Evolutionary conservation across 2,888 invertebrate genomes (phyloP).

Genomic region (Pycnomerus fuliginosus): DNA sequence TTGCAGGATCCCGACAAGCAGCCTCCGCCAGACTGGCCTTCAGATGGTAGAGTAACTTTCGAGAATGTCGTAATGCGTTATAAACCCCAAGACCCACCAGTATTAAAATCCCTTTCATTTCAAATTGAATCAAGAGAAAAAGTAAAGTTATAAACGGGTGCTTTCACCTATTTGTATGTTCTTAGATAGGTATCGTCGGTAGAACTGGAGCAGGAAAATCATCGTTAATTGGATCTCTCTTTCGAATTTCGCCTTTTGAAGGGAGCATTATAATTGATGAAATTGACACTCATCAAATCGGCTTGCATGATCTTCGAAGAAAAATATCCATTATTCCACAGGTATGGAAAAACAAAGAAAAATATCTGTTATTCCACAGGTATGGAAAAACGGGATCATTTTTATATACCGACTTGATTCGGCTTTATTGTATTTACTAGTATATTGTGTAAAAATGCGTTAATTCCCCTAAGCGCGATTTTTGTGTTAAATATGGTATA

Average conservation of each 20-base stretch:
- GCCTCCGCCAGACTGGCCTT: constrained; percentile 63
- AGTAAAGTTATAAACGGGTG: too few relatives aligned
- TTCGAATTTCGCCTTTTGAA: constrained; percentile 57
- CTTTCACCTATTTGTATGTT: background rate
- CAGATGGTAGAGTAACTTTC: constrained; percentile 61
- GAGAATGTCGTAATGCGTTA: constrained; percentile 64
- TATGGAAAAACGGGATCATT: too few relatives aligned
- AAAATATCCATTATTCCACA: constrained; percentile 66
- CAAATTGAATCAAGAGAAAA: constrained; percentile 56
- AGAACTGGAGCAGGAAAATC: constrained; percentile 62
- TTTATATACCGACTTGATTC: too few relatives aligned
- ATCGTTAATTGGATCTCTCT: constrained; percentile 57
- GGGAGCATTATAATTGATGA: constrained; percentile 59
- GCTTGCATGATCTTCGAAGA: constrained; percentile 58
- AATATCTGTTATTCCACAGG: too few relatives aligned
- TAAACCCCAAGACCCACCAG: constrained; percentile 60
- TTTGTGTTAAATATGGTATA: too few relatives aligned
- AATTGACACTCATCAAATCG: constrained; percentile 52
- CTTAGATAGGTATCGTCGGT: constrained; percentile 58
- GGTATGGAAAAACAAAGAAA: too few relatives aligned
- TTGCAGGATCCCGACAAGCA: constrained; percentile 48
- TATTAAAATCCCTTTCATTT: constrained; percentile 61
- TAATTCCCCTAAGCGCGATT: too few relatives aligned
- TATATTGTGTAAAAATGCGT: too few relatives aligned
- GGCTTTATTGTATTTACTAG: too few relatives aligned